Percentiles rank a stretch among this genome's conserved stretches.
Evolutionary conservation across 1,140 invertebrate species (phyloP).

Genomic region (Trichonephila clavata): DNA sequence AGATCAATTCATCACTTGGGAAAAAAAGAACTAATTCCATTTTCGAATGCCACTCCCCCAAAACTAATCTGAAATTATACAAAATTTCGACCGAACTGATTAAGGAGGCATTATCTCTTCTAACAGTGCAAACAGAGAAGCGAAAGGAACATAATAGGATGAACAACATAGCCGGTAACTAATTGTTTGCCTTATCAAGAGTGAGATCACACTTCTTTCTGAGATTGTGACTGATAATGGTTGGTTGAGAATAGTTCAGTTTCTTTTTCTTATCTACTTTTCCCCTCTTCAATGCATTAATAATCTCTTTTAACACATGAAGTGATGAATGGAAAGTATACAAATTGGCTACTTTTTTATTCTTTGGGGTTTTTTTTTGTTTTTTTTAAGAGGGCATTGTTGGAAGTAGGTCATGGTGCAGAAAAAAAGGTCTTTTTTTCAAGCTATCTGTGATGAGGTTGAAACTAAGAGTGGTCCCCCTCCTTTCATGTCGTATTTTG

Average conservation of each 20-base stretch:
- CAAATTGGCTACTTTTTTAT: background rate
- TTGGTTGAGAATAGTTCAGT: background rate
- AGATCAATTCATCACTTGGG: background rate
- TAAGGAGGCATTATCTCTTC: background rate
- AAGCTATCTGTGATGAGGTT: no score
- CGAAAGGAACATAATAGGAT: background rate
- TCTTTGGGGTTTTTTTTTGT: background rate
- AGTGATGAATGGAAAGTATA: conserved; percentile 21
- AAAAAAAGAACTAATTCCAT: conserved; percentile 12
- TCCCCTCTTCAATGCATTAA: background rate
- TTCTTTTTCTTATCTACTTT: background rate
- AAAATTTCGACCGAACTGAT: background rate
- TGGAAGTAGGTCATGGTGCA: no score
- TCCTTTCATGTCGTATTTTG: no score
- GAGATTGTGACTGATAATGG: background rate
- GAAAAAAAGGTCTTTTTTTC: background rate
- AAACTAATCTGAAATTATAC: conserved; percentile 25
- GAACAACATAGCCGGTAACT: background rate
- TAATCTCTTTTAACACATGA: conserved; percentile 5
- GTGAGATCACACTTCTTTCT: conserved; percentile 9
- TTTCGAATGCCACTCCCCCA: background rate
- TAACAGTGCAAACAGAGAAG: background rate
- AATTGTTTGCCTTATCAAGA: conserved; percentile 2
- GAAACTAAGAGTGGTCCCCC: no score
- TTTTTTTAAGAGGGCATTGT: no score